Percentiles rank a stretch among this genome's conserved stretches.
phyloP scores from a whole-genome alignment of 2,888 invertebrate species.

The Drosophila eohydei region DNA sequence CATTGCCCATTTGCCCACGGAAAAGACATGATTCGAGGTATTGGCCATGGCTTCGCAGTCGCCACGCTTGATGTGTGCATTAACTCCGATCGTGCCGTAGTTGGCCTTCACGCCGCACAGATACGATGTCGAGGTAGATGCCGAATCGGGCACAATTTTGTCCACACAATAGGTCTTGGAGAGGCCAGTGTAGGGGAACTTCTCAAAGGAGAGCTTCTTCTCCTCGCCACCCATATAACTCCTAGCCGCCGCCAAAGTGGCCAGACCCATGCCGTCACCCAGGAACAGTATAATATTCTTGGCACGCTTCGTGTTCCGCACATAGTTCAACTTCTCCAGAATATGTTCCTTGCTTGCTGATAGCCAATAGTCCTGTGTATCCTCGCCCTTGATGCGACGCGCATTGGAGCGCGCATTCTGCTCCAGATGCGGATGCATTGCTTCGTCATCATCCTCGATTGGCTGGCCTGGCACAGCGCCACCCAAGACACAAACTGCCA shows the following conservation, averaged over 20 bases:
- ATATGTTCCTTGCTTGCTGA: constrained; percentile 66
- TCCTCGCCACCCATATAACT: constrained; percentile 92
- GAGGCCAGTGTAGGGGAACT: constrained; percentile 90
- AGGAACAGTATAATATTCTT: constrained; percentile 93
- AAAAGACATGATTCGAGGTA: constrained; percentile 87
- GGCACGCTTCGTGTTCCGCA: constrained; percentile 85
- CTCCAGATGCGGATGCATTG: constrained; percentile 72
- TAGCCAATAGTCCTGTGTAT: constrained; percentile 70
- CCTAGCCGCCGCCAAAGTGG: constrained; percentile 92
- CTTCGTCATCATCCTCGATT: constrained; percentile 31
- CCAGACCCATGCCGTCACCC: constrained; percentile 95
- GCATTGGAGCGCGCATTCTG: not conserved
- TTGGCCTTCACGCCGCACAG: constrained; percentile 92
- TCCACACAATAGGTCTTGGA: constrained; percentile 91
- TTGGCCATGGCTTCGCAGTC: constrained; percentile 88
- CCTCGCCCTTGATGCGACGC: constrained; percentile 40
- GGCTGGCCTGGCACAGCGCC: constrained; percentile 57
- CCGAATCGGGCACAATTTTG: constrained; percentile 92
- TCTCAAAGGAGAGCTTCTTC: constrained; percentile 89
- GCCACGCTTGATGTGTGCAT: constrained; percentile 87
- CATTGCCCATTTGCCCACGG: constrained; percentile 90
- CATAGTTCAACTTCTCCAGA: constrained; percentile 68
- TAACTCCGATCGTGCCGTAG: constrained; percentile 91
- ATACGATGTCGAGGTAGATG: constrained; percentile 92
- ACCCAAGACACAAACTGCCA: constrained; percentile 33